phyloP scores from a whole-genome alignment of 2,113 vertebrate species.

The Barnardius zonarius region DNA sequence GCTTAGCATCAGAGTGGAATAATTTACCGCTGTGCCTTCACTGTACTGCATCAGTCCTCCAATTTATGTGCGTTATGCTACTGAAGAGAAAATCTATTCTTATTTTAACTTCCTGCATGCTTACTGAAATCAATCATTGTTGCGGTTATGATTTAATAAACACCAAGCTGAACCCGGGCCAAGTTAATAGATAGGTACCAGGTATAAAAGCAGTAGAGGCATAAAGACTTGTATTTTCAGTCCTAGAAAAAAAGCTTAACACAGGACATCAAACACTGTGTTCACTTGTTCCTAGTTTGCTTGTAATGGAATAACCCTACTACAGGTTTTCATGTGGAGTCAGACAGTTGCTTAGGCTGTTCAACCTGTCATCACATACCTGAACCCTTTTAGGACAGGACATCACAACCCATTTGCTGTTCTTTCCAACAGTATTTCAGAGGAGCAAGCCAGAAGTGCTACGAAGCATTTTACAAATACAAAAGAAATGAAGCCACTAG shows the following conservation, averaged over 20 bases:
- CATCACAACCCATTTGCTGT: background rate
- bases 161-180: background rate
- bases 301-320: background rate
- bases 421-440: background rate
- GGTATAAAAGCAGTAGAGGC: background rate
- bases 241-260: background rate
- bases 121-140: slow-evolving; percentile 1
- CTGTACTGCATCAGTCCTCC: background rate
- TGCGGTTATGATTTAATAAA: slow-evolving; percentile 30
- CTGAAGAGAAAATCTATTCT: slow-evolving; percentile 10
- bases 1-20: background rate
- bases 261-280: background rate
- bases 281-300: background rate
- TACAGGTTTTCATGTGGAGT: background rate
- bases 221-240: background rate
- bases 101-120: slow-evolving; percentile 15
- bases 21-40: slow-evolving; percentile 1
- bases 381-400: background rate
- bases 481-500: background rate
- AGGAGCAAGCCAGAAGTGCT: background rate
- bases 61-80: background rate
- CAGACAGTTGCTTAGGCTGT: background rate
- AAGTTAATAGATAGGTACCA: background rate
- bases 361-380: background rate
- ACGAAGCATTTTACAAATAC: background rate